Evolutionary conservation across 2,113 vertebrate genomes (phyloP).

Genomic region (Merops nubicus): DNA sequence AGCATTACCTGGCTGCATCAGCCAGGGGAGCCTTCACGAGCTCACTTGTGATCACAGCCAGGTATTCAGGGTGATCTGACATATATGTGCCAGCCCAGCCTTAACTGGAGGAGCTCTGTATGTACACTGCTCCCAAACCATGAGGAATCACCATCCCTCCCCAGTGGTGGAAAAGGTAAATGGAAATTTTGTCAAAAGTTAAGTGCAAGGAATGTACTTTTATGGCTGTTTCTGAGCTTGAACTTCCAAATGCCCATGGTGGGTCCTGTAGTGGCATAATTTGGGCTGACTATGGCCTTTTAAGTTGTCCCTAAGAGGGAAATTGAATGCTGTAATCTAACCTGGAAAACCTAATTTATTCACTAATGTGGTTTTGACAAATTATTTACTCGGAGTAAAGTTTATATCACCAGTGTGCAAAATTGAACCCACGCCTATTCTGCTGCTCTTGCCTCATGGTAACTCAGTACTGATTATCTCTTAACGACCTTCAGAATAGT

Average conservation of each 20-base stretch:
- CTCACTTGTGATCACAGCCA: not conserved
- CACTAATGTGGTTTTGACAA: not conserved
- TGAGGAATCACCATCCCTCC: not conserved
- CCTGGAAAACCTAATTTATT: not conserved
- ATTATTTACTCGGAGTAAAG: not conserved
- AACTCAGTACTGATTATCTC: not conserved
- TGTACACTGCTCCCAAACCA: not conserved
- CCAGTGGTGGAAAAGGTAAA: not conserved
- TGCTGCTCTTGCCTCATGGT: not conserved
- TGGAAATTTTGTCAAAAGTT: not conserved
- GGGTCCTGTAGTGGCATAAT: not conserved
- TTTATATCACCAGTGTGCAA: not conserved
- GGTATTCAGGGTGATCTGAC: not conserved
- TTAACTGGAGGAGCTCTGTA: not conserved
- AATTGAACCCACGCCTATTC: not conserved
- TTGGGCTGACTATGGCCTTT: not conserved
- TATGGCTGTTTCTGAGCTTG: not conserved
- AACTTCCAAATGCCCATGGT: accelerated
- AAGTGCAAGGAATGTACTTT: not conserved
- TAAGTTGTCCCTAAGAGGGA: not conserved
- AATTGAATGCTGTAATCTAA: not conserved
- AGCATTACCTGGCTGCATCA: not conserved
- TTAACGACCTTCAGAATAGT: not conserved
- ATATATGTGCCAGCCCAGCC: not conserved
- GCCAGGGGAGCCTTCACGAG: accelerated